Evolutionary conservation across 2,888 invertebrate species (phyloP), one percentile per base, ranked within the genome.

Genomic region (Buathra laborator): DNA sequence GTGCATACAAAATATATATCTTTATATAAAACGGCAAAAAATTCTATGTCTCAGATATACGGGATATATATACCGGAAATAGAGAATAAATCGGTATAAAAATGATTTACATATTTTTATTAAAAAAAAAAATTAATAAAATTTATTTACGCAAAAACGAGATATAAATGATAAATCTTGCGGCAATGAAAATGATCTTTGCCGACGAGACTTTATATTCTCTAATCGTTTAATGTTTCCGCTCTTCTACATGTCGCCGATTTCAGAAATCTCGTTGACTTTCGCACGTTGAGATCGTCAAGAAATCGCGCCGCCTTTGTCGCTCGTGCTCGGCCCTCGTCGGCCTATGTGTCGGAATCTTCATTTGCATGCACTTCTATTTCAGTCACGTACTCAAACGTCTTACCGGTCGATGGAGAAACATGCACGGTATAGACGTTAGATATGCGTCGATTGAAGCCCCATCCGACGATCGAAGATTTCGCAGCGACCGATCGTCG

Each of bases 401-500:
- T 32, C 59, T 29, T 32, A 14, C 32, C 37, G 37, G 5, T 59
- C 32, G 32, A 46, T 12, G 48, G 19, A 48, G 64, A 37, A 51
- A 32, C 64, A 75, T 32, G 62, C 44, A 29, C 56, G 44, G 32
- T 44, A 29, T 19, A 16, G 19, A 19, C 62, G 56, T n/a, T 43
- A 19, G 16, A 37, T 37, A 37, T 32, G 53, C 70, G 70, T n/a
- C 71, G 29, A 29, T n/a, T n/a, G 32, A 75, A 44, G 12, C 46
- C 14, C 37, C 37, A 9, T 37, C 37, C 37, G 37, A 37, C 37
- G 48, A 64, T 81, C 83, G 81, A 84, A 85, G 76, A 78, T 84
- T 84, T 75, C 82, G 76, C 53, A 77, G 75, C 46, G 53, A 62
- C 53, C 75, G 77, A 81, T 84, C 86, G 84, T 80, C 81, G 81